phyloP scores from a whole-genome alignment of 2,113 vertebrate species.

The Gallinago undulata region DNA sequence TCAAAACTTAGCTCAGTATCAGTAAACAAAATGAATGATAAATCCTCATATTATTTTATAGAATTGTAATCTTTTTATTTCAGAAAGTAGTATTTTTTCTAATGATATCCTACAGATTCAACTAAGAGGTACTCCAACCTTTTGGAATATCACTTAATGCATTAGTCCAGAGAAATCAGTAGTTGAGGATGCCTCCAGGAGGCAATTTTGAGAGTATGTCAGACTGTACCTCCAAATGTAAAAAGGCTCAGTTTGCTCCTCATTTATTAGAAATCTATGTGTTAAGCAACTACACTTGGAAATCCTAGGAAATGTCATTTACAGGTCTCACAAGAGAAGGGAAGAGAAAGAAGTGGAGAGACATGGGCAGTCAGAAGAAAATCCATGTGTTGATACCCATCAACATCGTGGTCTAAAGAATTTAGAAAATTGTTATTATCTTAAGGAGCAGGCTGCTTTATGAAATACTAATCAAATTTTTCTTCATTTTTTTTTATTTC shows the following conservation, averaged over 20 bases:
- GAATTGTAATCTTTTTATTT: not conserved
- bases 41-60: not conserved
- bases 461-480: not conserved
- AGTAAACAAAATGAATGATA: not conserved
- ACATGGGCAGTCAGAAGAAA: not conserved
- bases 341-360: not conserved
- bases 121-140: not conserved
- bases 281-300: not conserved
- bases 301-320: not conserved
- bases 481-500: not conserved
- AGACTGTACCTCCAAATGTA: not conserved
- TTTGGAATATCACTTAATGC: not conserved
- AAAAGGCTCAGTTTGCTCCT: not conserved
- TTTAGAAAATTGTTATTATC: not conserved
- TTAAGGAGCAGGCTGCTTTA: not conserved
- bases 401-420: not conserved
- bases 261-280: not conserved
- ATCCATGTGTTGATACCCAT: not conserved
- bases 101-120: not conserved
- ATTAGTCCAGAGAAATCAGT: not conserved
- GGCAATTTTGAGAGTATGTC: not conserved
- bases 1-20: not conserved
- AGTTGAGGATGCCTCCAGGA: not conserved
- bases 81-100: not conserved
- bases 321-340: not conserved